A percentile compares a stretch with the other conserved stretches of the same genome.
phyloP scores from a whole-genome alignment of 1,140 invertebrate species.

The Helicoverpa zea region DNA sequence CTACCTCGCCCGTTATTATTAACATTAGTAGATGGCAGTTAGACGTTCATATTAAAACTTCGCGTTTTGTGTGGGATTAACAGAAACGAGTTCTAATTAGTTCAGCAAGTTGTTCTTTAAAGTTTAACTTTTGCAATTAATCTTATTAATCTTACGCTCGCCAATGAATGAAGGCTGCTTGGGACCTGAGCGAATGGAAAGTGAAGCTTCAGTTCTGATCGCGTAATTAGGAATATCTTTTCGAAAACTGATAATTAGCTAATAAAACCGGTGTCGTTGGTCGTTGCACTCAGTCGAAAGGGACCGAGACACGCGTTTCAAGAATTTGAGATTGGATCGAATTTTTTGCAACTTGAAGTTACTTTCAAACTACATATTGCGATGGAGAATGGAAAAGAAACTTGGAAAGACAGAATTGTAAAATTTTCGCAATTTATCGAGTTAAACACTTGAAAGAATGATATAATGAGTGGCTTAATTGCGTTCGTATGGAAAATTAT shows the following conservation, averaged over 20 bases:
- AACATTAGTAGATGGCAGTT: constrained; percentile 35
- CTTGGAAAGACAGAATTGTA: constrained; percentile 13
- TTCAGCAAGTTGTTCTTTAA: constrained; percentile 39
- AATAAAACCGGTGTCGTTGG: constrained; percentile 57
- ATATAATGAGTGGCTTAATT: constrained; percentile 18
- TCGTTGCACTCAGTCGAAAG: constrained; percentile 53
- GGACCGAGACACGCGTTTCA: constrained; percentile 30
- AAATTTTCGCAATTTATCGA: constrained; percentile 21
- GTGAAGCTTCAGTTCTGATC: constrained; percentile 18
- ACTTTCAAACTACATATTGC: constrained; percentile 44
- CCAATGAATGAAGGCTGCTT: background rate
- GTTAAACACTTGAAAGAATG: constrained; percentile 19
- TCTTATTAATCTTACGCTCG: constrained; percentile 9
- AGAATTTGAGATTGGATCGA: constrained; percentile 39
- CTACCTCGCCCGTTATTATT: constrained; percentile 49
- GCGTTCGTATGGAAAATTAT: constrained; percentile 18
- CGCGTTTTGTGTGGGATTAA: constrained; percentile 43
- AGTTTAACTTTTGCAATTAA: constrained; percentile 43
- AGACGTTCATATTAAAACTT: constrained; percentile 47
- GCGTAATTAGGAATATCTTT: constrained; percentile 48
- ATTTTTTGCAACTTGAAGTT: constrained; percentile 33
- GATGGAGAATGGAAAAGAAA: constrained; percentile 19
- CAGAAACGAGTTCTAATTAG: constrained; percentile 45
- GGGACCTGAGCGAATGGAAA: background rate
- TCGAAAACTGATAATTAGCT: constrained; percentile 56